These are phyloP conservation scores for Pavo muticus DNA, from an alignment of 2,113 vertebrate genomes.

Conservation along the genomic window DNA sequence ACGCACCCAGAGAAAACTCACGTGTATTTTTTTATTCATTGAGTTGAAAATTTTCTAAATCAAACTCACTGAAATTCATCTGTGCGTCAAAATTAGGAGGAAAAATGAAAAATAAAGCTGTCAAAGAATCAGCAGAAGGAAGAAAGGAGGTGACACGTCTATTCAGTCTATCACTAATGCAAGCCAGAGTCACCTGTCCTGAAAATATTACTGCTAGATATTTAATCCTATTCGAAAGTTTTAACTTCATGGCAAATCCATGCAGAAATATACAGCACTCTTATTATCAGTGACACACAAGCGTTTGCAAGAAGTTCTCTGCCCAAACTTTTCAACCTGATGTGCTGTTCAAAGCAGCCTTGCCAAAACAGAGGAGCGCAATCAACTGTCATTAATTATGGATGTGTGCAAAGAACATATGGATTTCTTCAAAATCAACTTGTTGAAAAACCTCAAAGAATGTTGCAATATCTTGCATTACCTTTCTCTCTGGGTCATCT, in stretches of 20 bases:
- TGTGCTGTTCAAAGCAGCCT: neutral
- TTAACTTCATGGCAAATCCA: neutral
- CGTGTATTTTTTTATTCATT: neutral
- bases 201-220: neutral
- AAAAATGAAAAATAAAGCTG: neutral
- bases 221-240: conserved; percentile 19
- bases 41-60: neutral
- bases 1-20: neutral
- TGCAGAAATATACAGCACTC: neutral
- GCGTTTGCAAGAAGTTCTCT: neutral
- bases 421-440: neutral
- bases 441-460: neutral
- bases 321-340: neutral
- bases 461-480: neutral
- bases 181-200: neutral
- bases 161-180: neutral
- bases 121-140: neutral
- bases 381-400: neutral
- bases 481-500: neutral
- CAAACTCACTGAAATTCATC: neutral
- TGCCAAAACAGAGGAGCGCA: neutral
- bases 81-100: neutral
- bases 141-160: neutral
- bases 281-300: conserved; percentile 6
- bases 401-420: neutral